Percentiles rank a stretch among this genome's conserved stretches.
Evolutionary conservation across 2,113 vertebrate species (phyloP).

Genomic region (Malurus alboscapulatus): DNA sequence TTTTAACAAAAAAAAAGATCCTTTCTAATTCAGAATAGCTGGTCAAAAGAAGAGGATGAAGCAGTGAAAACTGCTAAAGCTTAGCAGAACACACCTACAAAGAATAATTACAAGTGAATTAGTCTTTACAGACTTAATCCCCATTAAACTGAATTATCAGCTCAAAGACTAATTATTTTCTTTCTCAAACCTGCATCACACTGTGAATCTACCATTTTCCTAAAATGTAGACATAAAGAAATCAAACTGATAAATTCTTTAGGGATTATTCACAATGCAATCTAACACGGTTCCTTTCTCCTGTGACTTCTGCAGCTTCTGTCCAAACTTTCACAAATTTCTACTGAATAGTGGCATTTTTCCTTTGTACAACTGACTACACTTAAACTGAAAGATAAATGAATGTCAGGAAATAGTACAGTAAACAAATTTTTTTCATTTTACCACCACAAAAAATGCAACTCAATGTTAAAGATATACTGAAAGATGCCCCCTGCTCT

Average conservation of each 20-base stretch:
- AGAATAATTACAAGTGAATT: neutral
- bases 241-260: neutral
- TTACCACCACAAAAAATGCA: neutral
- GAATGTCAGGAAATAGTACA: neutral
- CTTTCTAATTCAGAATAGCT: neutral
- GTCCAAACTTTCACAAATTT: neutral
- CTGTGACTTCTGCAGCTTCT: neutral
- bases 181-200: neutral
- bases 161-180: neutral
- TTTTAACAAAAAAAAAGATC: conserved; percentile 17
- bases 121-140: conserved; percentile 6
- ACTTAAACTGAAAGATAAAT: neutral
- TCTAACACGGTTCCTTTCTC: neutral
- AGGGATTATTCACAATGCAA: neutral
- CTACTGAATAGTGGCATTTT: neutral
- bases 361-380: neutral
- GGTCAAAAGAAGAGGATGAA: conserved; percentile 17
- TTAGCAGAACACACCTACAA: neutral
- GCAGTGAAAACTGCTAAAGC: neutral
- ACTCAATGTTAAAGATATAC: neutral
- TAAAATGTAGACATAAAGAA: neutral
- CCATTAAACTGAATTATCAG: neutral
- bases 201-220: neutral
- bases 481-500: neutral
- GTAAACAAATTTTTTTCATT: neutral